Conservation (phyloP, 2,113 vertebrate species). For the Polypterus senegalus region DNA sequence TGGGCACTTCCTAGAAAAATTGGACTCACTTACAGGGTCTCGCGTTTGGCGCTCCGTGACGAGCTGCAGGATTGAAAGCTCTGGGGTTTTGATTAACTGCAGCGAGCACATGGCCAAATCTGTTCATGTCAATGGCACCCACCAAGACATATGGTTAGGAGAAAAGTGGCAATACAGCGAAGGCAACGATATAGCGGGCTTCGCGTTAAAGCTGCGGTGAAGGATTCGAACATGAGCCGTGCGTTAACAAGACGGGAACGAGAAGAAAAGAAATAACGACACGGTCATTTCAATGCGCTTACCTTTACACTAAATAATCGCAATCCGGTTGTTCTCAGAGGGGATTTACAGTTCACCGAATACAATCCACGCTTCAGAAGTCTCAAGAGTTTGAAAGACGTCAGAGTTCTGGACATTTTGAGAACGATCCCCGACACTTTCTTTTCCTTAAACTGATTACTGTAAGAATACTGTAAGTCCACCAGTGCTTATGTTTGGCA, state of each 20-base stretch:
- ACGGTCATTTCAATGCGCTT: constrained; percentile 25
- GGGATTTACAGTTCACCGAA: constrained; percentile 32
- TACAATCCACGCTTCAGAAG: constrained; percentile 46
- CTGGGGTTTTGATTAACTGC: no score
- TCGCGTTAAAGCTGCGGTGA: background rate
- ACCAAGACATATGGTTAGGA: constrained; percentile 3
- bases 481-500: background rate
- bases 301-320: constrained; percentile 68
- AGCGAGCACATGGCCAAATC: no score
- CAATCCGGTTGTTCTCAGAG: constrained; percentile 42
- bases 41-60: no score
- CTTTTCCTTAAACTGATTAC: background rate
- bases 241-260: constrained; percentile 17
- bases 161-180: constrained; percentile 5
- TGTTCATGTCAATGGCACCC: no score
- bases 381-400: constrained; percentile 56
- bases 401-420: constrained; percentile 71
- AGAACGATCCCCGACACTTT: background rate
- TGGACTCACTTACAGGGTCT: no score
- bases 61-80: no score
- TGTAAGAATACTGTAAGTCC: background rate
- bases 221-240: constrained; percentile 22
- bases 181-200: constrained; percentile 12
- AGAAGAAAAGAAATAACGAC: constrained; percentile 7
- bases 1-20: constrained; percentile 19